phyloP scores from a whole-genome alignment of 2,797 vertebrate species.

The Protonibea diacanthus region DNA sequence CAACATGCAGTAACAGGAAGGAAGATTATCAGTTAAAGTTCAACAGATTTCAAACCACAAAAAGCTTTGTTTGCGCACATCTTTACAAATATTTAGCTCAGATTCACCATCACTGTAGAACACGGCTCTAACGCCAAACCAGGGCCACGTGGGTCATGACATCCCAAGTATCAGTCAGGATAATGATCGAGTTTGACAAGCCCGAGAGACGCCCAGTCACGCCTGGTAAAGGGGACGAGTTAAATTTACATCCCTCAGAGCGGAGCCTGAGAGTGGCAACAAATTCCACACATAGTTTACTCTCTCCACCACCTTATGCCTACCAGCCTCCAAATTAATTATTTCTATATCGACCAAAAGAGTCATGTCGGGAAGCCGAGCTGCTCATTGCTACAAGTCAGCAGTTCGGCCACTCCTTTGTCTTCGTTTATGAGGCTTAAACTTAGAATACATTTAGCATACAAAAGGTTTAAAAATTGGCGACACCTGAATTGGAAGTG shows the following conservation, averaged over 20 bases:
- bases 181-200: slow-evolving; percentile 61
- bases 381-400: slow-evolving; percentile 28
- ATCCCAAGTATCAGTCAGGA: slow-evolving; percentile 45
- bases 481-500: neutral
- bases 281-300: slow-evolving; percentile 75
- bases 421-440: neutral
- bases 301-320: slow-evolving; percentile 52
- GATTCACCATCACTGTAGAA: neutral
- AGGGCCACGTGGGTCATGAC: slow-evolving; percentile 34
- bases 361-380: slow-evolving; percentile 36
- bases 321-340: slow-evolving; percentile 54
- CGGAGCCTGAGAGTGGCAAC: slow-evolving; percentile 59
- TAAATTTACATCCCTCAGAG: slow-evolving; percentile 71
- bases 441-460: neutral
- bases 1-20: neutral
- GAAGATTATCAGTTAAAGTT: neutral
- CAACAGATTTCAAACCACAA: slow-evolving; percentile 1
- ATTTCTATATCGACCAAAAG: slow-evolving; percentile 58
- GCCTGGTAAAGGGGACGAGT: slow-evolving; percentile 43
- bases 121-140: slow-evolving; percentile 21
- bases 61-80: neutral
- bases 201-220: slow-evolving; percentile 51
- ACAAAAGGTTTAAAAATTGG: neutral
- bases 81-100: slow-evolving; percentile 7
- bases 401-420: slow-evolving; percentile 16